These are phyloP conservation scores for Drosophila takahashii DNA, from an alignment of 1,140 invertebrate species.

Conservation along the genomic window DNA sequence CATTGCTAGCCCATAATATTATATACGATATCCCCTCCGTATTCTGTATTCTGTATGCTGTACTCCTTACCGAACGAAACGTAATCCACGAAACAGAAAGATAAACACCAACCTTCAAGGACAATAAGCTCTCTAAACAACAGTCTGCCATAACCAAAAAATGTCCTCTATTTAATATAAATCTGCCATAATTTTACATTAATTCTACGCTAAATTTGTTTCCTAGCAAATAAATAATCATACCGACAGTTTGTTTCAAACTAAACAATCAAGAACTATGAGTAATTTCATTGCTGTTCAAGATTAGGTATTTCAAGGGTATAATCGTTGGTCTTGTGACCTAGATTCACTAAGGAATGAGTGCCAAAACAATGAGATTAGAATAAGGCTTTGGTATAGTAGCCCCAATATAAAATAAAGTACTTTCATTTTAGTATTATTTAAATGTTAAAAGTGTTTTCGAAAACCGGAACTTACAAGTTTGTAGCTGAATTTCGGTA, in stretches of 20 bases:
- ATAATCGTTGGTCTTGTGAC: background rate
- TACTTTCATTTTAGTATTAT: too few relatives aligned
- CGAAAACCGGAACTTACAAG: background rate
- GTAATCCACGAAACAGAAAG: background rate
- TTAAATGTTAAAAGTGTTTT: too few relatives aligned
- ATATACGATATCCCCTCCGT: constrained; percentile 3
- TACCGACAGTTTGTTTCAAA: constrained; percentile 57
- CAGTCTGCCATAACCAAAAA: constrained; percentile 43
- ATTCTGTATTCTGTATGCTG: background rate
- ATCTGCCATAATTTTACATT: constrained; percentile 41
- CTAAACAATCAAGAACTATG: constrained; percentile 14
- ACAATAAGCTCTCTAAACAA: constrained; percentile 3
- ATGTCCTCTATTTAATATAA: constrained; percentile 34
- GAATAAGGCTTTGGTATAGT: background rate
- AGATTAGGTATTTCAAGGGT: background rate
- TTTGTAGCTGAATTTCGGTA: background rate
- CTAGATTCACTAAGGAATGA: background rate
- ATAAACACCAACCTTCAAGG: background rate
- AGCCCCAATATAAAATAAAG: background rate
- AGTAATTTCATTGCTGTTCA: background rate
- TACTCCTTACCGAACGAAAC: background rate
- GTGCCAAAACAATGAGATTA: background rate
- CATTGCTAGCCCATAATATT: constrained; percentile 59
- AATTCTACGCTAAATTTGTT: constrained; percentile 47
- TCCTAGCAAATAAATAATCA: constrained; percentile 58